A percentile compares a stretch with the other conserved stretches of the same genome.
phyloP scores from a whole-genome alignment of 2,888 invertebrate genomes.

The Amaurobius ferox region DNA sequence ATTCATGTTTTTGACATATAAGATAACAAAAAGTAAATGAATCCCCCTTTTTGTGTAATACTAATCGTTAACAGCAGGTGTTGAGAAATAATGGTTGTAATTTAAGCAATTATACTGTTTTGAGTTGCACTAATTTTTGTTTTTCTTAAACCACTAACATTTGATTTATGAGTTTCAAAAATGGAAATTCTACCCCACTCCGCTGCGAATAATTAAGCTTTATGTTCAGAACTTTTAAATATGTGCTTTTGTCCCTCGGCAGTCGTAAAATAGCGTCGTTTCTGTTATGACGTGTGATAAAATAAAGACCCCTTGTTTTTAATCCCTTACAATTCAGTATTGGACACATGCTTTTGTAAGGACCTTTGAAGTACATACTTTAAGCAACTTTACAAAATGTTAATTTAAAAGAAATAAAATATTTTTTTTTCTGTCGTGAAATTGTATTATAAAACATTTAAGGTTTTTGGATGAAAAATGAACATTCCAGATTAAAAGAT shows the following conservation, averaged over 20 bases:
- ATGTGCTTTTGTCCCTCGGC: constrained; percentile 26
- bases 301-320: background rate
- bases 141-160: constrained; percentile 34
- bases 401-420: no score
- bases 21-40: constrained; percentile 1
- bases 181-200: constrained; percentile 38
- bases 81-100: constrained; percentile 54
- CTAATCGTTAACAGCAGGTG: constrained; percentile 61
- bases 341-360: no score
- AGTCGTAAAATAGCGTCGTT: constrained; percentile 45
- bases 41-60: constrained; percentile 28
- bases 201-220: constrained; percentile 55
- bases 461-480: no score
- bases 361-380: no score
- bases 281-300: background rate
- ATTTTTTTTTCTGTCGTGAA: no score
- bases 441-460: no score
- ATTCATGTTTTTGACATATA: no score
- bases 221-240: constrained; percentile 61
- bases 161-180: constrained; percentile 60
- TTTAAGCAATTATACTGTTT: constrained; percentile 49
- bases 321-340: background rate
- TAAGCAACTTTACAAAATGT: no score
- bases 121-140: constrained; percentile 30
- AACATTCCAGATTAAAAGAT: no score